Evolutionary conservation across 2,113 vertebrate genomes (phyloP), one percentile per base, ranked within the genome.

Genomic region (Felis catus): DNA sequence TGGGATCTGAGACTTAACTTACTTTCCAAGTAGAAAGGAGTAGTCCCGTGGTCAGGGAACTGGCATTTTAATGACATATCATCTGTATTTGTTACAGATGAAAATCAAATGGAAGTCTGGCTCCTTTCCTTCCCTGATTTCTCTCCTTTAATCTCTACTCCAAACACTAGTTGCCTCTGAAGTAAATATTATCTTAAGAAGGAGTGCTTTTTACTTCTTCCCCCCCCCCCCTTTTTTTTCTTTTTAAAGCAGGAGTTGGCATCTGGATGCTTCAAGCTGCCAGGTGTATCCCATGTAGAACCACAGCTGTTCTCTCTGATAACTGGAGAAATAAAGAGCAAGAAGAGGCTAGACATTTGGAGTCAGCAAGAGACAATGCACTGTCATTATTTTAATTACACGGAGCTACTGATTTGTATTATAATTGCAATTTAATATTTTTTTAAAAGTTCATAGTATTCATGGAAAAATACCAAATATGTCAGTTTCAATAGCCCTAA

Each of bases 341-440:
- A 88, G 92, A 85, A 76, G 91, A 31, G 97, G 53, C 79, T 29
- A 92, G 31, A 19, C 90, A 97, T 97, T 89, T 80, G 87, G n/a
- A 98, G 97, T 66, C 84, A 97, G 33, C 55, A 97, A 98, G 85
- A 97, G 73, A 58, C 82, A 96, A 76, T 41, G 5, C 19, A 83
- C 31, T 78, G 33, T 81, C 97, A 94, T 98, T 96, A 97, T 97
- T 98, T 98, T 97, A 98, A 98, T 98, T 98, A 84, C 66, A 93
- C n/a, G 21, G 3, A 33, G 11, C 4, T 96, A 79, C 5, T 94
- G 29, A 96, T 97, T 97, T 97, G 53, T 81, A 94, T 90, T 96
- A 29, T 73, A 97, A 97, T 97, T 94, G 7, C 68, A 96, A 94
- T 74, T 15, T 27, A 66, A 87, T 94, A 36, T 93, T 91, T 71